Evolutionary conservation across 2,797 vertebrate genomes (phyloP).

Genomic region (Okamejei kenojei): DNA sequence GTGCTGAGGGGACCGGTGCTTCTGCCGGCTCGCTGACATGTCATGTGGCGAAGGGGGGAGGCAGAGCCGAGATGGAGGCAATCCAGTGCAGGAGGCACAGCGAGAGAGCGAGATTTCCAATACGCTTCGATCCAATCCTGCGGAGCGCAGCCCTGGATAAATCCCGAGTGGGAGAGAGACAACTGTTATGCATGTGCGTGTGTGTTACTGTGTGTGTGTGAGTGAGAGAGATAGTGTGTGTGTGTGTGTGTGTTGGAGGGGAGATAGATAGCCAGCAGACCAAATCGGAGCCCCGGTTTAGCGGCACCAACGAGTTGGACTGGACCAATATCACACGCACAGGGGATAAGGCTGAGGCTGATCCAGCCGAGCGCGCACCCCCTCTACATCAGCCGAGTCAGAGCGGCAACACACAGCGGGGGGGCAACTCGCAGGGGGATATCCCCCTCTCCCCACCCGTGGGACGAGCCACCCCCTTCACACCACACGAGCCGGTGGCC

Average conservation of each 20-base stretch:
- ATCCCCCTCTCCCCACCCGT: too few relatives aligned
- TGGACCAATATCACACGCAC: slow-evolving; percentile 23
- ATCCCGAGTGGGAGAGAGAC: too few relatives aligned
- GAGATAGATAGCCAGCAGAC: neutral
- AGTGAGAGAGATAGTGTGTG: neutral
- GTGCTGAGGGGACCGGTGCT: neutral
- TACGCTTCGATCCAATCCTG: neutral
- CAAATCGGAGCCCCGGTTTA: neutral
- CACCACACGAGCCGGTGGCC: too few relatives aligned
- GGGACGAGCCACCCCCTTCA: too few relatives aligned
- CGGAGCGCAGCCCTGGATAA: neutral
- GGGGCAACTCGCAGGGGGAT: too few relatives aligned
- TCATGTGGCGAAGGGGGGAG: neutral
- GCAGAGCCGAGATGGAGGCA: neutral
- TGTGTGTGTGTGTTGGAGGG: neutral
- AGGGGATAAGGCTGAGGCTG: slow-evolving; percentile 10
- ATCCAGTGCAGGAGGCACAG: neutral
- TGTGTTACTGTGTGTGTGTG: neutral
- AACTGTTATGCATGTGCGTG: neutral
- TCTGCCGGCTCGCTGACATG: neutral
- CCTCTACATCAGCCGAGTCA: too few relatives aligned
- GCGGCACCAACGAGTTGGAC: slow-evolving; percentile 21
- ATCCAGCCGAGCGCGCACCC: neutral
- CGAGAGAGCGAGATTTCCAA: neutral
- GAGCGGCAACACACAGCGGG: too few relatives aligned